A percentile compares a stretch with the other conserved stretches of the same genome.
Conservation (phyloP, 2,113 vertebrate species). For the Aphelocoma coerulescens region DNA sequence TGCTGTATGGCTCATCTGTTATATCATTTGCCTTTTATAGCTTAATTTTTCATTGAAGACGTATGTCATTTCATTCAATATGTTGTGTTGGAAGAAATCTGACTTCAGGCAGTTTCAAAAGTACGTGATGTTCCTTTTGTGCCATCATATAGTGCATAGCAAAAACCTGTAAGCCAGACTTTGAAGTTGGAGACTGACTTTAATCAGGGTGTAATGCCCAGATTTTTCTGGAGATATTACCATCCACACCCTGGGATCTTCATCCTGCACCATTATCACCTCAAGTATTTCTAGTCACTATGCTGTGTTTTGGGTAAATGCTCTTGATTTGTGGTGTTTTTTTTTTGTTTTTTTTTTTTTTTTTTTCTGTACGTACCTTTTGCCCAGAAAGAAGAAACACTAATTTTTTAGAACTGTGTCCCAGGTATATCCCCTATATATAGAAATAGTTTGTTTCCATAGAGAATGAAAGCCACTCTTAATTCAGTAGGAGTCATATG, state of each 20-base stretch:
- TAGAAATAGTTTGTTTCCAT: background rate
- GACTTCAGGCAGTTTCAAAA: constrained; percentile 6
- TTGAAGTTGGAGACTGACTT: background rate
- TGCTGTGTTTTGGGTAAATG: background rate
- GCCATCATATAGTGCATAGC: background rate
- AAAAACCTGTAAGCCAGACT: background rate
- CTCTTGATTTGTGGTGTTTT: background rate
- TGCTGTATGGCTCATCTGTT: background rate
- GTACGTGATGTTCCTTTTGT: background rate
- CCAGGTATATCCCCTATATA: background rate
- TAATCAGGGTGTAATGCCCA: background rate
- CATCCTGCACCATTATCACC: background rate
- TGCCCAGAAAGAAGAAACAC: background rate
- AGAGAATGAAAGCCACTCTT: background rate
- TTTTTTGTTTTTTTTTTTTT: background rate
- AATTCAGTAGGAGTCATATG: background rate
- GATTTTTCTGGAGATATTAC: background rate
- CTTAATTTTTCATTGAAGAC: background rate
- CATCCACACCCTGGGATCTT: background rate
- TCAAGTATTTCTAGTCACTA: background rate
- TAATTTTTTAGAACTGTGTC: background rate
- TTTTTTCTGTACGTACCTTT: background rate
- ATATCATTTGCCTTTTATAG: background rate
- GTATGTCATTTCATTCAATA: background rate
- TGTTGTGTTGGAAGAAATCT: background rate